These are phyloP conservation scores for Cephalopachus bancanus DNA, from an alignment of 2,797 vertebrate species.

Conservation along the genomic window DNA sequence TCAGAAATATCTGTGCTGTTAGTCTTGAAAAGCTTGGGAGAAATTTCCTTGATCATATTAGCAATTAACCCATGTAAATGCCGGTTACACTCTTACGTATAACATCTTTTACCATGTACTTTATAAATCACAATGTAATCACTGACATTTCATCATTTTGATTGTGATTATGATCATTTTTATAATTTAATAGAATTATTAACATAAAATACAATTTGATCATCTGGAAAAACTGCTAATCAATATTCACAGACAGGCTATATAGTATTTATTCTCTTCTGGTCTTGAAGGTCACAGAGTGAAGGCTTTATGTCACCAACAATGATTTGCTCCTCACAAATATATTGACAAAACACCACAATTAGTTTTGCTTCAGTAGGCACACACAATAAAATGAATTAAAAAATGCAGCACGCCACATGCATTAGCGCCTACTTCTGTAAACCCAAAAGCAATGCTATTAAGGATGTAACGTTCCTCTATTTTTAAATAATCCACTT, in stretches of 20 bases:
- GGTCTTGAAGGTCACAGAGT: conserved; percentile 92
- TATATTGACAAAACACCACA: conserved; percentile 93
- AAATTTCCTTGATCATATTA: neutral
- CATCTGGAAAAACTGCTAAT: conserved; percentile 84
- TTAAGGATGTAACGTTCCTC: conserved; percentile 70
- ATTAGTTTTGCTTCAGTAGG: conserved; percentile 94
- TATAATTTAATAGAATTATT: conserved; percentile 83
- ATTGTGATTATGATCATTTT: conserved; percentile 52
- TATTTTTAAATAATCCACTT: conserved; percentile 75
- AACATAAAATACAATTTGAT: conserved; percentile 85
- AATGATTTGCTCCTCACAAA: conserved; percentile 92
- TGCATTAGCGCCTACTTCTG: conserved; percentile 81
- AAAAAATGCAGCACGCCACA: conserved; percentile 85
- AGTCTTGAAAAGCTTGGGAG: neutral
- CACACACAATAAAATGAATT: conserved; percentile 91
- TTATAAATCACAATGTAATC: conserved; percentile 61
- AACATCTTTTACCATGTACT: neutral
- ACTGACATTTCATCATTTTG: conserved; percentile 69
- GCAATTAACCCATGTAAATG: neutral
- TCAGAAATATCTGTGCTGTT: neutral
- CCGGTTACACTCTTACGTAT: neutral
- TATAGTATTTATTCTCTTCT: conserved; percentile 90
- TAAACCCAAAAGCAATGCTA: conserved; percentile 82
- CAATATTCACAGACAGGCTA: conserved; percentile 89
- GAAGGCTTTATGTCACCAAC: conserved; percentile 92